These are phyloP conservation scores for Dryas iulia DNA, from an alignment of 1,140 invertebrate species.

Conservation along the genomic window DNA sequence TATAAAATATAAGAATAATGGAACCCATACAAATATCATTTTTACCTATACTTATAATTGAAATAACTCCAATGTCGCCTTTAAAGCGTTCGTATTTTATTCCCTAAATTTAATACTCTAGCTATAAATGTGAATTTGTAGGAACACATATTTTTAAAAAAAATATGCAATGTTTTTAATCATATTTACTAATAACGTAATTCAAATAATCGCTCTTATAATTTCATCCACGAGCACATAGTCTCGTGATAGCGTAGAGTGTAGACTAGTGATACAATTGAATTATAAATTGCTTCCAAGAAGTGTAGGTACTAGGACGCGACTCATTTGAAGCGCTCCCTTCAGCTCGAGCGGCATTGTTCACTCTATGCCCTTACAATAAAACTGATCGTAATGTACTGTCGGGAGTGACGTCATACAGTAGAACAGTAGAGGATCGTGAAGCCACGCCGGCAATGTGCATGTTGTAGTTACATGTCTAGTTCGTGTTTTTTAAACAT, in stretches of 20 bases:
- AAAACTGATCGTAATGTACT: neutral
- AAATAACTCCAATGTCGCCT: too few species aligned
- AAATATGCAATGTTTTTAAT: too few species aligned
- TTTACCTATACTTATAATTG: too few species aligned
- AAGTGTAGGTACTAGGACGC: neutral
- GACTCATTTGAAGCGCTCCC: too few species aligned
- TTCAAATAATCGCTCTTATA: neutral
- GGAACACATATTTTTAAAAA: too few species aligned
- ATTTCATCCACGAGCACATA: neutral
- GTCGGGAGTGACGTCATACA: neutral
- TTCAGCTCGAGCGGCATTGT: neutral
- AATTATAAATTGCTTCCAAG: neutral
- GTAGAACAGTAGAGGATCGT: neutral
- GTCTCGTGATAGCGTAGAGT: too few species aligned
- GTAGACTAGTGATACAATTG: neutral
- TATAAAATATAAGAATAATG: too few species aligned
- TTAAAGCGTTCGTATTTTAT: too few species aligned
- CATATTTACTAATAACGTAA: too few species aligned
- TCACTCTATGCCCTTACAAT: neutral
- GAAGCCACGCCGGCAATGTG: neutral
- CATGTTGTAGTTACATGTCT: neutral
- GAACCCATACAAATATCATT: too few species aligned
- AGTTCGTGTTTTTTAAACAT: neutral
- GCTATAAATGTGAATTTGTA: too few species aligned
- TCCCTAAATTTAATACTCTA: too few species aligned